Percentiles rank a stretch among this genome's conserved stretches.
phyloP scores from a whole-genome alignment of 2,888 invertebrate genomes.

The Leucophenga maculata region DNA sequence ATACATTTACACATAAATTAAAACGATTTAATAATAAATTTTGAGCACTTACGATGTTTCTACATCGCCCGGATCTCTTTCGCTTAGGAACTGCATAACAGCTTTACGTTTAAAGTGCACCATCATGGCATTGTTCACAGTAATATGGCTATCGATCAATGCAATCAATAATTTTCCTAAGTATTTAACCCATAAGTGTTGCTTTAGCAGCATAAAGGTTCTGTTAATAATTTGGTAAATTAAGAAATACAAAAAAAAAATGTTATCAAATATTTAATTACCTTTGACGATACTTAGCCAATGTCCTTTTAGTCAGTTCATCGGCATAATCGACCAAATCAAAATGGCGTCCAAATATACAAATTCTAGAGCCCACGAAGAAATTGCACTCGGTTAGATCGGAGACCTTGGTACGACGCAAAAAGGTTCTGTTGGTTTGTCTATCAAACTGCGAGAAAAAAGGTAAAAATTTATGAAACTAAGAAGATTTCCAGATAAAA shows the following conservation, averaged over 20 bases:
- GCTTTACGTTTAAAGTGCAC: constrained; percentile 78
- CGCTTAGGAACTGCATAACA: constrained; percentile 77
- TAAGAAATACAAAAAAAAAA: not conserved
- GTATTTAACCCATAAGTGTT: constrained; percentile 78
- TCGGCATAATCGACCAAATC: constrained; percentile 83
- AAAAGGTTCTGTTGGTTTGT: constrained; percentile 77
- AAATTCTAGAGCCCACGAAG: constrained; percentile 82
- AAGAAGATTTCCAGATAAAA: too few species aligned
- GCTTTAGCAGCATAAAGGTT: constrained; percentile 86
- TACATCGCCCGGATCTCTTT: constrained; percentile 74
- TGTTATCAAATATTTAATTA: constrained; percentile 65
- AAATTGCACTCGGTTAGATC: constrained; percentile 79
- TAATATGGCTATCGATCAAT: constrained; percentile 77
- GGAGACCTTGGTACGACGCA: constrained; percentile 79
- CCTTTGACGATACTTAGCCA: constrained; percentile 78
- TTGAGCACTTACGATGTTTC: constrained; percentile 76
- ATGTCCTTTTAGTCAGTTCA: constrained; percentile 75
- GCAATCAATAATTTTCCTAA: constrained; percentile 83
- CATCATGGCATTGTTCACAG: constrained; percentile 82
- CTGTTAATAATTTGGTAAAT: constrained; percentile 68
- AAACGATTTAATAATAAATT: not conserved
- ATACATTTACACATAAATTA: not conserved
- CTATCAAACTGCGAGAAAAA: constrained; percentile 75
- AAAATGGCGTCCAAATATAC: constrained; percentile 82
- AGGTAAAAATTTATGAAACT: too few species aligned